These are phyloP conservation scores for Eupithecia pulchellata DNA, from an alignment of 2,888 invertebrate species.

Conservation along the genomic window DNA sequence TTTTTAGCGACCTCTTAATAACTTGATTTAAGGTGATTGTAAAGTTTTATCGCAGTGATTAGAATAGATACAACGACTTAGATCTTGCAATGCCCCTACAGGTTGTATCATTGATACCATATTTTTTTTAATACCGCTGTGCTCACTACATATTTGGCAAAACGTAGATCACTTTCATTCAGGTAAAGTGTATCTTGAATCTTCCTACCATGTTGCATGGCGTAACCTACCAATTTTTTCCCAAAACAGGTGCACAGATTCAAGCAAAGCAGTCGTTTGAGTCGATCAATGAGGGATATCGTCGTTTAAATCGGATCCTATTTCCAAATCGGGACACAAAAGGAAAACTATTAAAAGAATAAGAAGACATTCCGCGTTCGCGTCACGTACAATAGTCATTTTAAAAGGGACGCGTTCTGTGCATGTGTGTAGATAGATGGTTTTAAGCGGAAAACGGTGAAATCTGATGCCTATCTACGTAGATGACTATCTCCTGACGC, in stretches of 20 bases:
- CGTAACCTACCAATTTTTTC: background rate
- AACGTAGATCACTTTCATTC: too few species aligned
- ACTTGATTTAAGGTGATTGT: background rate
- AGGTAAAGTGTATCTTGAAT: too few species aligned
- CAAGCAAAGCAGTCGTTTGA: conserved; percentile 34
- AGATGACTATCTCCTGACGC: background rate
- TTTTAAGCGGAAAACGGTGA: conserved; percentile 15
- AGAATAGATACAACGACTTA: background rate
- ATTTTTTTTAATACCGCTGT: background rate
- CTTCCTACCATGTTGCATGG: background rate
- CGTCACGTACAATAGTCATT: conserved; percentile 74
- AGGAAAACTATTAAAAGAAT: conserved; percentile 70
- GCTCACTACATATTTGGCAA: background rate
- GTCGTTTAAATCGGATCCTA: conserved; percentile 47
- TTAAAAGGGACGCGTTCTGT: conserved; percentile 57
- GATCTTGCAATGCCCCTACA: background rate
- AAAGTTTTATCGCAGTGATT: background rate
- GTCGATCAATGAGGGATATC: conserved; percentile 45
- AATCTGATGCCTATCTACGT: conserved; percentile 9
- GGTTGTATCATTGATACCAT: background rate
- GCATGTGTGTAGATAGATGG: conserved; percentile 13
- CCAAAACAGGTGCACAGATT: conserved; percentile 31
- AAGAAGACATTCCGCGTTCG: conserved; percentile 61
- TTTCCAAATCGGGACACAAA: conserved; percentile 57
- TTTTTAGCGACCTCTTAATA: background rate